Percentiles rank a stretch among this genome's conserved stretches.
These are phyloP conservation scores for Hyperopisus bebe DNA, from an alignment of 2,113 vertebrate species.

Conservation along the genomic window DNA sequence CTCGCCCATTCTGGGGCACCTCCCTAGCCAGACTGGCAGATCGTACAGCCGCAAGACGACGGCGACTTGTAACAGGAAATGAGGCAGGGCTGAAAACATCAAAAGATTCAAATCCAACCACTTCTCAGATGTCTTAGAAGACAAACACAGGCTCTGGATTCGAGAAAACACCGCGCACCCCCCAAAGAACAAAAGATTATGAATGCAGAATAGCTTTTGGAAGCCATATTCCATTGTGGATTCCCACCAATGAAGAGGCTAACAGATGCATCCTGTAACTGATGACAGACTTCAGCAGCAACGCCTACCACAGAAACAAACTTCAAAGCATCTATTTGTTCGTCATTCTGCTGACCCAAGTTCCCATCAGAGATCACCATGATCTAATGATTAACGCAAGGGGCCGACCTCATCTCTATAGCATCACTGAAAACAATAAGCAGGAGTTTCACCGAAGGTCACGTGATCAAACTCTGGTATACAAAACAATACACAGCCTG, in stretches of 20 bases:
- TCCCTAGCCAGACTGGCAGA: slow-evolving; percentile 17
- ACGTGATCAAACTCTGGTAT: background rate
- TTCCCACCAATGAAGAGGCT: slow-evolving; percentile 58
- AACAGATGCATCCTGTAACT: slow-evolving; percentile 44
- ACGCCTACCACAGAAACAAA: slow-evolving; percentile 56
- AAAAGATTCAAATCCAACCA: slow-evolving; percentile 53
- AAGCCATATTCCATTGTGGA: slow-evolving; percentile 27
- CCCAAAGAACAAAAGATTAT: slow-evolving; percentile 2
- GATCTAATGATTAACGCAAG: background rate
- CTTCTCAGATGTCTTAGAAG: background rate
- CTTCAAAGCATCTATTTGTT: slow-evolving; percentile 41
- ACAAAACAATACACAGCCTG: slow-evolving; percentile 32
- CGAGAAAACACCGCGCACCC: background rate
- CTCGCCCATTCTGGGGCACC: background rate
- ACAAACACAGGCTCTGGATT: background rate
- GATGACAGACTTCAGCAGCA: slow-evolving; percentile 46
- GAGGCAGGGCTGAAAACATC: slow-evolving; percentile 45
- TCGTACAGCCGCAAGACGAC: background rate
- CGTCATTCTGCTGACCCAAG: slow-evolving; percentile 2
- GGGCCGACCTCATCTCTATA: background rate
- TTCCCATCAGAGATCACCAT: background rate
- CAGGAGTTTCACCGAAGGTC: background rate
- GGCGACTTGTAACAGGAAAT: slow-evolving; percentile 6
- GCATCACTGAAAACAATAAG: background rate
- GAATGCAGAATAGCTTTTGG: slow-evolving; percentile 47